Base-by-base conservation (phyloP, 1,140 invertebrate species). In the Eueides isabella region DNA sequence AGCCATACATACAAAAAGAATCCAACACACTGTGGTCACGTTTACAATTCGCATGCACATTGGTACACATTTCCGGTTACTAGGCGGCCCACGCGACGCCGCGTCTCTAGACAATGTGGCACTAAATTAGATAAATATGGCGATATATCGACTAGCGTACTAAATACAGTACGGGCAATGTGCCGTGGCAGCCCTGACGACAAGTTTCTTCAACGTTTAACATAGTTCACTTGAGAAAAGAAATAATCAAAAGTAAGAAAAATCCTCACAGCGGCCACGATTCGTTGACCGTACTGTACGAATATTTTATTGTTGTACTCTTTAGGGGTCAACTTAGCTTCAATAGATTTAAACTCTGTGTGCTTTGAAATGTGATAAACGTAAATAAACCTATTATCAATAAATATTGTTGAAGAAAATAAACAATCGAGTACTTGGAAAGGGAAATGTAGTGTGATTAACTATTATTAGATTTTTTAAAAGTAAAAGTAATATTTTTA, bases 1-100 rank as follows among this genome's bases (percentile, higher is more conserved):
- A 48, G 44, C 44, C 44, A 48, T 23, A 23, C 2, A 26, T 23
- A 55, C 19, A 55, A 26, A n/a, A 69, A 67, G 19, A 16, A 41
- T 19, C 62, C 64, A 38, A 75, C 71, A 74, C 76, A 35, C 68
- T 29, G 62, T 64, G 75, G 75, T 80, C 79, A 84, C 80, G 84
- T 81, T 82, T 72, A 61, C 77, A 73, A 77, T 80, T 79, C 75
- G 71, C 76, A 78, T 80, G 75, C 77, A 79, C 76, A 31, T 63
- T 44, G 61, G 64, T 67, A 61, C 72, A 74, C 44, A 75, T 48
- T 75, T 75, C 73, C 73, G 62, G 67, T 68, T 66, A 12, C 38
- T 35, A 67, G 66, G 29, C 66, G 72, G 66, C 68, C 73, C 73
- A 75, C 73, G 73, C 73, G 68, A 64, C 61, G 30, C 28, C 63